Evolutionary conservation across 2,113 vertebrate species (phyloP).

Genomic region (Trematomus loennbergii): DNA sequence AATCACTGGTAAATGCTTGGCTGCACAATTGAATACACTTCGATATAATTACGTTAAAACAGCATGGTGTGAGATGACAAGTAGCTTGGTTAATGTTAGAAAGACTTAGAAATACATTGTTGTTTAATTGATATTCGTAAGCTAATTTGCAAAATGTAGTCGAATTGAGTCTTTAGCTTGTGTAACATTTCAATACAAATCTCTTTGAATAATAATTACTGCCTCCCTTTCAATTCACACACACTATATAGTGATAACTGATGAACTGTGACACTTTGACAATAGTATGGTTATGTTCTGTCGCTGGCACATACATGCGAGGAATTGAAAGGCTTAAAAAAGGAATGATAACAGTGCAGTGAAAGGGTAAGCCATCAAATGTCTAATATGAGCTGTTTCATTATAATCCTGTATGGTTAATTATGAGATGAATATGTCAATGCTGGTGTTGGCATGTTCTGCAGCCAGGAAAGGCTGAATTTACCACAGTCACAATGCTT

Average conservation of each 20-base stretch:
- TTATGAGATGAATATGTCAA: conserved; percentile 81
- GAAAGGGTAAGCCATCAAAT: conserved; percentile 73
- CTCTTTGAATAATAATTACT: background rate
- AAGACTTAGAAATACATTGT: no score
- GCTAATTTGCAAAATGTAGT: background rate
- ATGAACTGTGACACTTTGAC: conserved; percentile 17
- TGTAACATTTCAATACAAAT: background rate
- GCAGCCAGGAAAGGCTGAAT: conserved; percentile 65
- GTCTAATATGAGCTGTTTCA: conserved; percentile 76
- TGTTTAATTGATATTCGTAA: background rate
- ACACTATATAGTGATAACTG: background rate
- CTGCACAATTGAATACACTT: background rate
- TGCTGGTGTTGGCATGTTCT: conserved; percentile 73
- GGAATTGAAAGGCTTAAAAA: conserved; percentile 43
- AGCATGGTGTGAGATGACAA: background rate
- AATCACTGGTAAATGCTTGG: conserved; percentile 4
- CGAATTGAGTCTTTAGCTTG: background rate
- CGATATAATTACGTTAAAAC: background rate
- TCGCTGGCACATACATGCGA: conserved; percentile 9
- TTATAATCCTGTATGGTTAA: conserved; percentile 79
- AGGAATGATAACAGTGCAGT: conserved; percentile 50
- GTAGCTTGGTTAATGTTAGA: background rate
- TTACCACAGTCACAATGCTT: conserved; percentile 55
- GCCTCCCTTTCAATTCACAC: background rate
- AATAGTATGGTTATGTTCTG: conserved; percentile 19